Conservation (phyloP, 2,113 vertebrate genomes). For the Cryptotis parvus region DNA sequence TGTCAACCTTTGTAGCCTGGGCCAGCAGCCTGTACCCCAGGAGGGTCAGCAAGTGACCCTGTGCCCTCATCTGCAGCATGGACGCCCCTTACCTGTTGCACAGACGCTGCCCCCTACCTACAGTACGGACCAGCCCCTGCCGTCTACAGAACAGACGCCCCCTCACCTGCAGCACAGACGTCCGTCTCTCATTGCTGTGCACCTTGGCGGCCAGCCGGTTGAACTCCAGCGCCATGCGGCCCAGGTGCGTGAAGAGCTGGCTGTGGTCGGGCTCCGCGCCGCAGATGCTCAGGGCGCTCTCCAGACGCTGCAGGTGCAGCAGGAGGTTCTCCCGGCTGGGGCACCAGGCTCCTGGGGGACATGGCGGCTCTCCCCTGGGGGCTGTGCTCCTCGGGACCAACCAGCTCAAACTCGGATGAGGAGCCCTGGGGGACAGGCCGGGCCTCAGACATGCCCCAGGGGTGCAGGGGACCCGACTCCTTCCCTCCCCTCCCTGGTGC, state of each 20-base stretch:
- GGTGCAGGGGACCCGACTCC: background rate
- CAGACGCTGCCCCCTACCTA: slow-evolving; percentile 85
- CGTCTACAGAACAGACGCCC: too few species aligned
- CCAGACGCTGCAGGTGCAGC: slow-evolving; percentile 95
- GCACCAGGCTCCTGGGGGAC: slow-evolving; percentile 85
- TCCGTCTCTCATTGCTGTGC: slow-evolving; percentile 97
- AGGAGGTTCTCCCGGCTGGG: slow-evolving; percentile 91
- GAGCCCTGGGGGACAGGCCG: slow-evolving; percentile 88
- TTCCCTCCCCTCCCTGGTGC: too few species aligned
- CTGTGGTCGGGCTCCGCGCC: slow-evolving; percentile 95
- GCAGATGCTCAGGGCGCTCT: slow-evolving; percentile 95
- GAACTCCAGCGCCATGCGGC: slow-evolving; percentile 98
- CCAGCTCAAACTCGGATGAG: slow-evolving; percentile 93
- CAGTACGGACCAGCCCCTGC: too few species aligned
- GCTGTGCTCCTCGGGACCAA: slow-evolving; percentile 86
- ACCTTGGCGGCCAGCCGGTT: slow-evolving; percentile 97
- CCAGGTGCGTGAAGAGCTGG: slow-evolving; percentile 95
- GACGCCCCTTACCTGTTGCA: slow-evolving; percentile 92
- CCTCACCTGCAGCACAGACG: slow-evolving; percentile 95
- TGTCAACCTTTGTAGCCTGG: too few species aligned
- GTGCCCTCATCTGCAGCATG: too few species aligned
- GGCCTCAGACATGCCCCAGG: background rate
- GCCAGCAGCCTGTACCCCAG: too few species aligned
- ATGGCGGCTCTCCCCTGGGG: slow-evolving; percentile 54
- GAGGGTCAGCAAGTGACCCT: background rate